Percentiles rank a stretch among this genome's conserved stretches.
Conservation (phyloP, 1,140 invertebrate species). For the Calycopis cecrops region DNA sequence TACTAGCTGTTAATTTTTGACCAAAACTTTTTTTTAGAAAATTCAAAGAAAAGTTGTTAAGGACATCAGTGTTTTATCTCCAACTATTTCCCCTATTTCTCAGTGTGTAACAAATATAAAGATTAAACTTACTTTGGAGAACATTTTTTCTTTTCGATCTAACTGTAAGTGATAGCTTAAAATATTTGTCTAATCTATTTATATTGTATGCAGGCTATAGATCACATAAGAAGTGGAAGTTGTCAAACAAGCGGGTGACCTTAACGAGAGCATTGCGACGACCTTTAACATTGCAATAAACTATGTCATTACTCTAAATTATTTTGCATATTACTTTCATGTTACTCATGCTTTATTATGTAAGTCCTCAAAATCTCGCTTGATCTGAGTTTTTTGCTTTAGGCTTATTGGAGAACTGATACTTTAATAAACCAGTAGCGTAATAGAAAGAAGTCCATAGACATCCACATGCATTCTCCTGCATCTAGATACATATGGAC, state of each 20-base stretch:
- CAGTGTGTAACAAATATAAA: no score
- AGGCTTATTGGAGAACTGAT: not conserved
- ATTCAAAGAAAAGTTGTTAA: no score
- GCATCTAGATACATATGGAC: not conserved
- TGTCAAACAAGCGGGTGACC: not conserved
- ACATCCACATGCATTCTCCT: not conserved
- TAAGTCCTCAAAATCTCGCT: not conserved
- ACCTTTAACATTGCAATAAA: slow-evolving; percentile 21
- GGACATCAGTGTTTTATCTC: no score
- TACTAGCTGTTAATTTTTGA: no score
- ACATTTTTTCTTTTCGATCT: slow-evolving; percentile 25
- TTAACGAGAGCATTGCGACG: slow-evolving; percentile 36
- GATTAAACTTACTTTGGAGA: slow-evolving; percentile 30
- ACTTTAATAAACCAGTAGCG: not conserved
- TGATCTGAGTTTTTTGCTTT: not conserved
- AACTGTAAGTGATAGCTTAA: not conserved
- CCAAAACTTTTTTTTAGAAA: no score
- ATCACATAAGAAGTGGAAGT: not conserved
- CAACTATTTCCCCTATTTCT: no score
- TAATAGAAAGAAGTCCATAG: not conserved
- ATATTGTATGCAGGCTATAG: not conserved
- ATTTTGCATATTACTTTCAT: slow-evolving; percentile 3
- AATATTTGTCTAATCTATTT: not conserved
- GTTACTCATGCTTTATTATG: not conserved
- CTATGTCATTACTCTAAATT: not conserved